Evolutionary conservation across 2,888 invertebrate species (phyloP), one percentile per base, ranked within the genome.

Genomic region (Reticulitermes lucifugus): DNA sequence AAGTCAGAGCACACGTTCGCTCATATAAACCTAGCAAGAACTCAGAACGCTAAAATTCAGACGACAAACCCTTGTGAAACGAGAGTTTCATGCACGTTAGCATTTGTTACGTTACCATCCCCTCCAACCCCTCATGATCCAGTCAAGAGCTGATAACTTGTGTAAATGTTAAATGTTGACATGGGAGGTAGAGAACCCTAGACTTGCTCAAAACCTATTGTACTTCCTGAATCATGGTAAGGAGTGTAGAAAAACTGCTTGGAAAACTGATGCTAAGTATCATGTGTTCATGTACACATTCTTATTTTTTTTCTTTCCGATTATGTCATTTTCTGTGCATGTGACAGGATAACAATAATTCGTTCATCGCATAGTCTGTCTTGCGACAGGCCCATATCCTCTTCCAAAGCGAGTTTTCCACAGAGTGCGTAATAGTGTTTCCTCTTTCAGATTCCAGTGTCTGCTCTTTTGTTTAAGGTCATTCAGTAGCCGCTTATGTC

Each of bases 21-120:
- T 22, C 41, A 43, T 79, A n/a, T 25, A n/a, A 71, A 71, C 71
- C 25, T 14, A 51, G 51, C 59, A 59, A 79, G 59, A 79, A 79
- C 35, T 79, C 18, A n/a, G 41, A 59, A 79, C 59, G 59, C 79
- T 79, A 59, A 79, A 79, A 79, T 79, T 79, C 79, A 79, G 29
- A 79, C 59, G 79, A 79, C 79, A 79, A 79, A n/a, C 79, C 41
- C 25, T 79, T 51, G 79, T 1, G 35, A 18, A 18, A 41, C 21
- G 41, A 25, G n/a, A 18, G 35, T 73, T 77, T 25, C 77, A 77
- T 46, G 77, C 46, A 77, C 77, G 79, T 59, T 35, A 79, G 59
- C 79, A 51, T 79, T 79, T 79, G 79, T 51, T 79, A 51, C 51
- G 9, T 79, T 79, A 51, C 79, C 41, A 10, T 73, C 35, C 41